These are phyloP conservation scores for Drosophila auraria DNA, from an alignment of 1,140 invertebrate genomes.

Conservation along the genomic window DNA sequence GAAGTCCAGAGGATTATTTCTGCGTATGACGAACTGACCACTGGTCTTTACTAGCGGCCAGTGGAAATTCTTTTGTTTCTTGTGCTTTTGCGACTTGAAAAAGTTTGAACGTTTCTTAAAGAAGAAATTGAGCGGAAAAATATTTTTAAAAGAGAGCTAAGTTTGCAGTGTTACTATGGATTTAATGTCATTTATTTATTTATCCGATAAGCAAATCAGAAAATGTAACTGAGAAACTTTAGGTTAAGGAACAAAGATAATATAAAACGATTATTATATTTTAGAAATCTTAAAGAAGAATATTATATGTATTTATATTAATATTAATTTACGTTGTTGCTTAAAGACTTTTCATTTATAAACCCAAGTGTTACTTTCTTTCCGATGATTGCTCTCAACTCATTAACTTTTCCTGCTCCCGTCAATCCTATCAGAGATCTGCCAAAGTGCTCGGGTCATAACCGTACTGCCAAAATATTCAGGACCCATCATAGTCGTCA, in stretches of 20 bases:
- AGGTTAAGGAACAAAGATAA: background rate
- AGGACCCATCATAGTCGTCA: slow-evolving; percentile 40
- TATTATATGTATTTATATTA: no score
- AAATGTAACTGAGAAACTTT: no score
- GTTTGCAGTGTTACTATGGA: background rate
- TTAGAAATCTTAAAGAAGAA: no score
- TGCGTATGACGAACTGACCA: slow-evolving; percentile 51
- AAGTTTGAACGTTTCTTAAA: slow-evolving; percentile 57
- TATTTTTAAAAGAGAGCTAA: background rate
- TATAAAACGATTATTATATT: no score
- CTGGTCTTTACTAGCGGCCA: slow-evolving; percentile 11
- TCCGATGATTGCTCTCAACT: slow-evolving; percentile 12
- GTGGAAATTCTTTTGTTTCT: slow-evolving; percentile 32
- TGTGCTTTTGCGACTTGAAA: slow-evolving; percentile 12
- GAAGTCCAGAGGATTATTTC: slow-evolving; percentile 60
- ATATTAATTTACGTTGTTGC: background rate
- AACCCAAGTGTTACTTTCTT: slow-evolving; percentile 6
- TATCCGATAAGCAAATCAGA: background rate
- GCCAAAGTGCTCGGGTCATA: slow-evolving; percentile 33
- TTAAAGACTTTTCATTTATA: no score
- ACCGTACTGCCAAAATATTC: slow-evolving; percentile 19
- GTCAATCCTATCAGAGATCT: slow-evolving; percentile 40
- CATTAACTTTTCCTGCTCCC: slow-evolving; percentile 37
- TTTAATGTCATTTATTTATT: background rate
- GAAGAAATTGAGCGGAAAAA: slow-evolving; percentile 64